phyloP scores from a whole-genome alignment of 2,797 vertebrate species.

The Manis pentadactyla region DNA sequence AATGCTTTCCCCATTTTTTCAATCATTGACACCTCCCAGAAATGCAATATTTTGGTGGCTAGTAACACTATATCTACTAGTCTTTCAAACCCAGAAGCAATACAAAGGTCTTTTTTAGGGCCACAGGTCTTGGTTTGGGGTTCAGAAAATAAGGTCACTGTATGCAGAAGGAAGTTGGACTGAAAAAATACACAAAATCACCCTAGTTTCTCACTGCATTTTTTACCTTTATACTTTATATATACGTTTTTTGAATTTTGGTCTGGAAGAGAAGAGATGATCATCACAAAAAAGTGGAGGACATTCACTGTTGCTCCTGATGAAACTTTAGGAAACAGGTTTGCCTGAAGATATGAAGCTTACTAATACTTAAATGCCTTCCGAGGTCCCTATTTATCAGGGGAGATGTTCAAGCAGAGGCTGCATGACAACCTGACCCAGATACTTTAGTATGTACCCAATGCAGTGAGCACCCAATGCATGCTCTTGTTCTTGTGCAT shows the following conservation, averaged over 20 bases:
- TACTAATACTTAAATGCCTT: not conserved
- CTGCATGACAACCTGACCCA: not conserved
- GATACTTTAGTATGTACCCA: not conserved
- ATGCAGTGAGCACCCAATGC: too few relatives aligned
- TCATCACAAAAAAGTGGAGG: not conserved
- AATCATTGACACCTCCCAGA: not conserved
- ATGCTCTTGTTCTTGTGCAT: not conserved
- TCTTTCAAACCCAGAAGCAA: conserved; percentile 29
- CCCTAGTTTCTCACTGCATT: not conserved
- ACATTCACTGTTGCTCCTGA: not conserved
- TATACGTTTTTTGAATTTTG: too few relatives aligned
- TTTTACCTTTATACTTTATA: too few relatives aligned
- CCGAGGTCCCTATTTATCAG: not conserved
- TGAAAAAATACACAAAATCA: not conserved
- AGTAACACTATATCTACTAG: not conserved
- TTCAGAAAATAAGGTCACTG: conserved; percentile 73
- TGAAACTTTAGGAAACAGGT: not conserved
- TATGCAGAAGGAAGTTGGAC: not conserved
- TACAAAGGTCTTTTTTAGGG: not conserved
- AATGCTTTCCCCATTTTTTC: not conserved
- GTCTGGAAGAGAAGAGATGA: too few relatives aligned
- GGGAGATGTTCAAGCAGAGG: not conserved
- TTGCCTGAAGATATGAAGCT: not conserved
- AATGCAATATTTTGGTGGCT: not conserved
- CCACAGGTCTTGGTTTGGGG: conserved; percentile 63